Evolutionary conservation across 2,797 vertebrate species (phyloP), one percentile per base, ranked within the genome.

Genomic region (Brachymystax lenok): DNA sequence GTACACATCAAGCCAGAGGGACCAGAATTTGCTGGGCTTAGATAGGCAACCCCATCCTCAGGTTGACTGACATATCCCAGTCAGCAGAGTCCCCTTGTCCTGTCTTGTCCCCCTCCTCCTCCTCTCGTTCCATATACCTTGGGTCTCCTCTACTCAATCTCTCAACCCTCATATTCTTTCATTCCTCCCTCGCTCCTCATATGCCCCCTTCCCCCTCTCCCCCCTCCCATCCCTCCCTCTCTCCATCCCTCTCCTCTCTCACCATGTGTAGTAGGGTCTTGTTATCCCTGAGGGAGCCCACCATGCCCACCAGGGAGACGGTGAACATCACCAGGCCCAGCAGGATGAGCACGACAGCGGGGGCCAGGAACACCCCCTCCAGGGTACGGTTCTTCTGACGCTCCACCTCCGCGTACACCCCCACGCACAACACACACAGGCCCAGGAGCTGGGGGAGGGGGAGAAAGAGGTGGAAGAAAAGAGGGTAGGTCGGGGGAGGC

Each of bases 271-370:
- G 92, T 83, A 98, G 93, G 0, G 91, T 92, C 79, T 95, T 93
- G 90, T 97, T 98, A 92, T 98, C 97, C 73, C 97, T 85, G 28
- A 98, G 94, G 59, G 96, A 96, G 21, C 96, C 97, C 1, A 98
- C 91, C 95, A 96, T 96, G 40, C 97, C 97, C 19, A 96, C 89
- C 33, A 98, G 89, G 0, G 96, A 97, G 79, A 98, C 95, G 0
- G 92, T 90, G 46, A 98, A 98, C 95, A 98, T 96, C 74, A 95
- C 93, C 69, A 94, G 81, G 5, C 97, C 97, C 85, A 97, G 91
- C 74, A 98, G 93, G 75, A 97, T 95, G 28, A 98, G 96, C 54
- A 98, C 90, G 85, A 98, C 89, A 0, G 97, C 96, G 0, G 96
- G 97, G 28, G 97, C 97, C 80, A 97, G 91, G 86, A 98, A 98